Base-by-base conservation (phyloP, 2,113 vertebrate genomes). In the Nothocercus nigrocapillus region DNA sequence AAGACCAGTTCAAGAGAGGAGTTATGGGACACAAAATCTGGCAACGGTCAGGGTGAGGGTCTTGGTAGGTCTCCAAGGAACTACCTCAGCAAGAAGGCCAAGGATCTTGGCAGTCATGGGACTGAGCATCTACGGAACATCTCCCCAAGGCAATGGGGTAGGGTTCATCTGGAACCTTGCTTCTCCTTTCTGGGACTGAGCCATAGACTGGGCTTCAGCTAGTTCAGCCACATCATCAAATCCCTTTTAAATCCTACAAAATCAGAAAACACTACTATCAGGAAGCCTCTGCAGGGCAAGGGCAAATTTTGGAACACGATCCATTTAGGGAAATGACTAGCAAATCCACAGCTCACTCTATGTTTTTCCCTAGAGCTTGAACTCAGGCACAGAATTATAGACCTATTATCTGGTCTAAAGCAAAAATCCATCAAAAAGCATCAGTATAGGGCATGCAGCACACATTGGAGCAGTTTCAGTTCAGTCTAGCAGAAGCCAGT, bases 391-490 rank as follows among this genome's bases (percentile, higher is more conserved):
- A 83, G 73, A 95, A 64, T 81, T 51, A 90, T 44, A 64, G 72
- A 38, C 54, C 73, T 89, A 61, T 83, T 88, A 61, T 7, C 68
- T 45, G 54, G 45, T 45, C 59, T 83, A 81, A 70, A 89, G 82
- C 40, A 58, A 54, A 85, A 85, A 93, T 51, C 79, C 82, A 91
- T 68, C 79, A 74, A 80, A 54, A 95, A 36, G 38, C 49, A 15
- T 5, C 0, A 0, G 63, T 0, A 1, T 0, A 19, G 89, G 75
- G 69, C 80, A 72, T 0, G 0, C 24, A 24, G 68, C 1, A 63
- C 11, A 3, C 67, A 15, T 1, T 63, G 90, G 89, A 94, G 82
- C 85, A 22, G 75, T 82, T 63, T 90, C 92, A 88, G 88, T 66
- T 63, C 42, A 9, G 77, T 69, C 68, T 89, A 63, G 89, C 77